Evolutionary conservation across 1,140 invertebrate genomes (phyloP), one percentile per base, ranked within the genome.

Genomic region (Caerostris darwini): DNA sequence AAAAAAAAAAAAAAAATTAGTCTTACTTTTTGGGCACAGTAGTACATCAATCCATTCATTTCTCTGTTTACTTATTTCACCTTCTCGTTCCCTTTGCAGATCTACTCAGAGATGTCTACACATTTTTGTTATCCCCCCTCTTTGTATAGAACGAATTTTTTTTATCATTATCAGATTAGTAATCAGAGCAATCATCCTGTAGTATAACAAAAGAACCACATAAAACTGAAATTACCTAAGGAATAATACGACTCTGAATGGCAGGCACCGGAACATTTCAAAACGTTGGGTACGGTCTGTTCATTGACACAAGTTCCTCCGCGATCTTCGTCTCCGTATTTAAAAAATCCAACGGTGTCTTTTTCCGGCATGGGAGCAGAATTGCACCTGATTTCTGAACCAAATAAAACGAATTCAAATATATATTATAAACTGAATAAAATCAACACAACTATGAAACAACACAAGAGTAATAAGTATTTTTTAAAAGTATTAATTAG

Each of bases 241-340:
- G 93, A 94, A 82, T 94, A 94, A 19, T 94, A 94, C 0, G 93
- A 94, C 12, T 58, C 17, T 2, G 93, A 94, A 58, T 94, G 93
- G 34, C 93, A 94, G 1, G 93, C 93, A 17, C 93, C 93, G 10
- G 71, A 67, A 17, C 93, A 94, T 50, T 85, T 56, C 7, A 94
- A 77, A 7, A 94, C 61, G 50, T 94, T 67, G 1, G 93, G 83
- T 0, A 94, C 87, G 7, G 87, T 71, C 19, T 90, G 90, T n/a
- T 90, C 88, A 59, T 94, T 94, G 2, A 85, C 81, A 14, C 93
- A 94, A 57, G 53, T 69, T 34, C 93, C 93, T 6, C 93, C 93
- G 5, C 54, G 71, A 50, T 17, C 34, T 5, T 19, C 12, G 17
- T 94, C 93, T 8, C 34, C 17, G 54, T 17, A 90, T 7, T 71